phyloP scores from a whole-genome alignment of 2,113 vertebrate species.

The Pterocles gutturalis region DNA sequence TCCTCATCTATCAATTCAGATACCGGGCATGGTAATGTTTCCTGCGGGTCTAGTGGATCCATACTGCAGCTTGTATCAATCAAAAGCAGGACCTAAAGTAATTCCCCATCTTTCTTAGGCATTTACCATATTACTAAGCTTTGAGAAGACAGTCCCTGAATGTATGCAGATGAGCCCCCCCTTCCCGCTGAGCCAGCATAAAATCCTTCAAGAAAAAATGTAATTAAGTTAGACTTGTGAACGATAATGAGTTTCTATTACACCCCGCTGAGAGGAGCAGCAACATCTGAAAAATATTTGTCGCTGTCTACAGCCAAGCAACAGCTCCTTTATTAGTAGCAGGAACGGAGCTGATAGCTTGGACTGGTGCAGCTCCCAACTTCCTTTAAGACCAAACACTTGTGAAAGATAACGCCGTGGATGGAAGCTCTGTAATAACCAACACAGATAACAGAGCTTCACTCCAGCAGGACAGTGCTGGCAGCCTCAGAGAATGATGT shows the following conservation, averaged over 20 bases:
- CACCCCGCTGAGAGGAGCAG: conserved; percentile 55
- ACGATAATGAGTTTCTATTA: conserved; percentile 68
- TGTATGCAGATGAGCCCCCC: conserved; percentile 24
- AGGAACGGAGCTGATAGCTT: not conserved
- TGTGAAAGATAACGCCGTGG: not conserved
- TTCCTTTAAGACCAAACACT: not conserved
- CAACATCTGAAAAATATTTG: conserved; percentile 63
- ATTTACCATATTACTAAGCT: conserved; percentile 4
- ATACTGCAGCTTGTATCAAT: not conserved
- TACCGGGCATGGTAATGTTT: not conserved
- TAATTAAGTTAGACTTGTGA: conserved; percentile 72
- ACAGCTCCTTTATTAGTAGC: conserved; percentile 14
- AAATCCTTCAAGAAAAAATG: conserved; percentile 57
- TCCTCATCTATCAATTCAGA: not conserved
- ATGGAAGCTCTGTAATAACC: not conserved
- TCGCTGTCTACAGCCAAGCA: not conserved
- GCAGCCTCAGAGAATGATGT: not conserved
- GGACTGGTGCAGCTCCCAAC: not conserved
- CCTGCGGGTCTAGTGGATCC: not conserved
- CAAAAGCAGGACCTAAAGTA: not conserved
- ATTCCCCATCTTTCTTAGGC: not conserved
- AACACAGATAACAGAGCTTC: accelerated
- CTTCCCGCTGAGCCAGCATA: conserved; percentile 28
- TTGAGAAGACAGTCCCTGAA: conserved; percentile 11
- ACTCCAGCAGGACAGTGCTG: not conserved